Conservation (phyloP, 2,113 vertebrate species). For the Orthonyx spaldingii region DNA sequence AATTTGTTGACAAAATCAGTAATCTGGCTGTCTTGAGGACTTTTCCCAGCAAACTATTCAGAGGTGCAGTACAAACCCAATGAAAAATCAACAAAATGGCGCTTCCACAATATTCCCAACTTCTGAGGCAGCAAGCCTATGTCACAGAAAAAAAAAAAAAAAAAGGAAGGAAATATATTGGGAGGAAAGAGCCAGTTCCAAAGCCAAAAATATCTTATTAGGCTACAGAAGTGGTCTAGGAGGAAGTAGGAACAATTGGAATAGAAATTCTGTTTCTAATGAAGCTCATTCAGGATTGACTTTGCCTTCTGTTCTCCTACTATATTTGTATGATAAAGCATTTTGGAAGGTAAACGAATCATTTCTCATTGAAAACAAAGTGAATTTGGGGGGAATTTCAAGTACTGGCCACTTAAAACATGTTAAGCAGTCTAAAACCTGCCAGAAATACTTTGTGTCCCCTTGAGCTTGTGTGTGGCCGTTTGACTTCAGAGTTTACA, state of each 20-base stretch:
- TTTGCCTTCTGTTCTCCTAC: not conserved
- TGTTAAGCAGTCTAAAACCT: not conserved
- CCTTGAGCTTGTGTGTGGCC: not conserved
- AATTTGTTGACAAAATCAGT: not conserved
- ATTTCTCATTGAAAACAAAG: not conserved
- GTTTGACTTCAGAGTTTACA: not conserved
- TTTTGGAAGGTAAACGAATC: not conserved
- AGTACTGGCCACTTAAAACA: not conserved
- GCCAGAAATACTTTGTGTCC: not conserved
- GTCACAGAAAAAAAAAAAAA: not conserved
- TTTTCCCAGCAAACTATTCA: not conserved
- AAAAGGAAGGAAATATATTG: accelerated
- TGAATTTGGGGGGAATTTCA: not conserved
- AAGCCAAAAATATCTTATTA: not conserved
- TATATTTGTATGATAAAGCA: not conserved
- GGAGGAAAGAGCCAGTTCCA: not conserved
- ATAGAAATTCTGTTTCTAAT: not conserved
- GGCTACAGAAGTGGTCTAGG: not conserved
- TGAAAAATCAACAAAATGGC: not conserved
- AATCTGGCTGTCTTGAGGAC: not conserved
- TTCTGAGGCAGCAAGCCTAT: not conserved
- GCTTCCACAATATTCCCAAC: not conserved
- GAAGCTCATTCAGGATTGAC: not conserved
- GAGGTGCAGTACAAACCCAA: not conserved
- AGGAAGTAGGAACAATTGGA: not conserved